Evolutionary conservation across 2,797 vertebrate genomes (phyloP), one percentile per base, ranked within the genome.

Genomic region (Malurus splendens): DNA sequence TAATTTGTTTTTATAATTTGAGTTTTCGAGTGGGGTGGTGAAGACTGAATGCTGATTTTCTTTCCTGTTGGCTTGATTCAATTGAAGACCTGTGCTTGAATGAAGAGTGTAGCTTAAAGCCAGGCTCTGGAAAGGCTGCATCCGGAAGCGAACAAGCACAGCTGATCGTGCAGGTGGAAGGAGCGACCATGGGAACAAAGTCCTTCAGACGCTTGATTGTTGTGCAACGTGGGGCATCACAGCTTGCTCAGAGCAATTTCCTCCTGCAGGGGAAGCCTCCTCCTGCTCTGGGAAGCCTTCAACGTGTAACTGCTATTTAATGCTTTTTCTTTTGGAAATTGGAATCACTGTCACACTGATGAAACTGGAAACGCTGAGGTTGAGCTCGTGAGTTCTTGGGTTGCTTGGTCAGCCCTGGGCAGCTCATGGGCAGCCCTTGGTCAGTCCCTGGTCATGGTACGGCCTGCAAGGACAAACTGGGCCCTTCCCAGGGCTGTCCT

Each of bases 41-140:
- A 98, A 95, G 97, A 97, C 94, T 95, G 97, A 96, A 92, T 83
- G 98, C 97, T 94, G 96, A 96, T 98, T 98, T 97, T 97, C 93
- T 97, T 90, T 93, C 86, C 59, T 77, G 65, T 92, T 81, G 68
- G 39, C 62, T 94, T 73, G 83, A 91, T 92, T 90, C 83, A 90
- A 76, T 88, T 88, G 88, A 93, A 88, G 89, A 90, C 64, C 93
- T 95, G 98, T 96, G 98, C 98, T 99, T 98, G 97, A 98, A 99
- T 99, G 99, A 99, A 98, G 98, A 99, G 98, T 98, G 98, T 68
- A 97, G 97, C 98, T 97, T 96, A 99, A 99, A 98, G 76, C 98
- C 98, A 93, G 72, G 66, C 44, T 94, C 93, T 95, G 98, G 98
- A 98, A 95, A 95, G 98, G 97, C 97, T 97, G 96, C 98, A 98